Evolutionary conservation across 1,140 invertebrate genomes (phyloP).

Genomic region (Octopus sinensis): DNA sequence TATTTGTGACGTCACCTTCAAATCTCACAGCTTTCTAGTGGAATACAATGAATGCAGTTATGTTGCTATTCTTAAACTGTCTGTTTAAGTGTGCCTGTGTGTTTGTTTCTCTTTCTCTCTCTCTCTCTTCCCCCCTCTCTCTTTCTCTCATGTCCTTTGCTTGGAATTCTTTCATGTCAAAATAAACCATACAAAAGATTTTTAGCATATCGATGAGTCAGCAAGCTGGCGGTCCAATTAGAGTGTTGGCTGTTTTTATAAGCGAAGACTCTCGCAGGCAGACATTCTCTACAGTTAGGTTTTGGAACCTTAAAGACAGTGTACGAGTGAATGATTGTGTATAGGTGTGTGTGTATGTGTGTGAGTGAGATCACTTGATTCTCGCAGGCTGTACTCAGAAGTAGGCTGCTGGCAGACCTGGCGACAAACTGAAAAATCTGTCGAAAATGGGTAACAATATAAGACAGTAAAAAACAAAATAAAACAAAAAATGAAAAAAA

Average conservation of each 20-base stretch:
- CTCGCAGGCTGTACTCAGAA: not conserved
- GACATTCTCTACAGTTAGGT: not conserved
- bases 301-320: not conserved
- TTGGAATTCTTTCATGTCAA: conserved; percentile 5
- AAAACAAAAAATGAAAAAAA: not conserved
- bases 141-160: not conserved
- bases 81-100: conserved; percentile 11
- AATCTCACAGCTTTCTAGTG: conserved; percentile 7
- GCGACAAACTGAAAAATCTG: not conserved
- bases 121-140: no score
- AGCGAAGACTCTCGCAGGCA: conserved; percentile 1
- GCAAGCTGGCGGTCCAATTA: conserved; percentile 6
- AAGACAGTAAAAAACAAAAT: not conserved
- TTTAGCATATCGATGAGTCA: conserved; percentile 8
- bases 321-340: no score
- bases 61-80: not conserved
- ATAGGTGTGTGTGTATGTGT: no score
- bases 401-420: conserved; percentile 5
- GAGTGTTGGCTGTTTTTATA: not conserved
- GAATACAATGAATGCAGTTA: not conserved
- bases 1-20: conserved; percentile 3
- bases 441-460: not conserved
- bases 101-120: not conserved
- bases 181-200: not conserved
- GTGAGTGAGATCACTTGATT: not conserved